Conservation (phyloP, 2,113 vertebrate species). For the Corapipo altera region DNA sequence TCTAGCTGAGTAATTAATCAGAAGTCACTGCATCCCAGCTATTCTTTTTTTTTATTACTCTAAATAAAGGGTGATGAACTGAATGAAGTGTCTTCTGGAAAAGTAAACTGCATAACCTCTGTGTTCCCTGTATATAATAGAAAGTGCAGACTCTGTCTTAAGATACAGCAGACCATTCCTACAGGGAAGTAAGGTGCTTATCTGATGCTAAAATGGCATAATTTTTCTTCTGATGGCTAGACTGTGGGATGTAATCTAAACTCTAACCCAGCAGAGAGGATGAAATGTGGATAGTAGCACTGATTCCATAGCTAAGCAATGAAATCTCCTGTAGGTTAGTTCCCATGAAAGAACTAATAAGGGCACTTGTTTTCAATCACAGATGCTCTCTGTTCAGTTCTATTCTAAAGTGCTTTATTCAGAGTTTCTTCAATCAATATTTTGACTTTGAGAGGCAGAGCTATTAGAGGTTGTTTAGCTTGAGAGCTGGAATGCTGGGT, state of each 20-base stretch:
- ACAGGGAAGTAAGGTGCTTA: not conserved
- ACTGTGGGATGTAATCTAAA: not conserved
- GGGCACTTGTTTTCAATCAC: constrained; percentile 63
- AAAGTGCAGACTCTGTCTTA: not conserved
- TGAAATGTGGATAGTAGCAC: not conserved
- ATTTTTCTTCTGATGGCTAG: not conserved
- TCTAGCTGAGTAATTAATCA: not conserved
- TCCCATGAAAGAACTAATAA: constrained; percentile 59
- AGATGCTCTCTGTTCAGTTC: constrained; percentile 39
- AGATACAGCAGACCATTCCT: not conserved
- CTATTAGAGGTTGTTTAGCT: constrained; percentile 55
- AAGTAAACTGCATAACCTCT: not conserved
- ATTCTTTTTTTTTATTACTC: not conserved
- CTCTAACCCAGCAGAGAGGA: not conserved
- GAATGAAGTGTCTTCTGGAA: not conserved
- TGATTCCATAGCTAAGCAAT: constrained; percentile 45
- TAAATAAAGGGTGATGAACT: not conserved
- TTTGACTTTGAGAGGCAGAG: constrained; percentile 61
- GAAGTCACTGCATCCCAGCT: not conserved
- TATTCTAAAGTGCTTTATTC: constrained; percentile 56
- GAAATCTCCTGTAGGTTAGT: constrained; percentile 46
- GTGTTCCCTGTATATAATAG: not conserved
- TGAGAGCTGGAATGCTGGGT: constrained; percentile 21
- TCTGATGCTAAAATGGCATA: not conserved
- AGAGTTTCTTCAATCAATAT: constrained; percentile 65